Evolutionary conservation across 2,797 vertebrate species (phyloP), one percentile per base, ranked within the genome.

Genomic region (Ficedula albicollis): DNA sequence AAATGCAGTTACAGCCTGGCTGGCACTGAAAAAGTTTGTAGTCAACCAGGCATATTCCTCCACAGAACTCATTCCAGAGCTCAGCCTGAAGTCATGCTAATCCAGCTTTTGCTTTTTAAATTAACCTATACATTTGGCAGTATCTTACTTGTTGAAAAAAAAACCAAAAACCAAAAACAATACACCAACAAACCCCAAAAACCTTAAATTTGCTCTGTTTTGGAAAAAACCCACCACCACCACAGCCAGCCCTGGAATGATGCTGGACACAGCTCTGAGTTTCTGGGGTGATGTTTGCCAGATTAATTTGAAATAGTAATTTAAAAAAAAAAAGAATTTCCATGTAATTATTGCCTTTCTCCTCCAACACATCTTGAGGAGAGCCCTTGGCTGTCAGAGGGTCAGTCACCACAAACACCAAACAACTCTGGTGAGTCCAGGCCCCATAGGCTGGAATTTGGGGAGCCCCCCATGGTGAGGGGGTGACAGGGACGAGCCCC

Each of bases 401-500:
- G 32, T 39, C 3, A 0, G 32, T 55, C 48, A 39, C 49, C 1
- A 8, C 46, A 27, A 34, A 54, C 26, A 38, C 34, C 34, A 34
- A 34, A 34, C 34, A 38, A 30, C 79, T 52, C 63, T 6, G 21
- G 54, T 0, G 0, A 41, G 39, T 18, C 73, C 56, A 21, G 7
- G n/a, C 36, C 69, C 32, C 21, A 5, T 23, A 52, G 21, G 69
- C 23, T 2, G 4, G 54, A 29, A 17, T 1, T 17, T 69, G 21
- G 8, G 4, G 8, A 39, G 23, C 2, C 22, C 32, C 19, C 1
- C 25, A 25, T 1, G 0, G 22, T 14, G 13, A 1, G 7, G 64
- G 22, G 32, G 34, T 2, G 30, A 85, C 0, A 1, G 59, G 3
- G 10, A 39, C 0, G 0, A n/a, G 23, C 7, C 7, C 1, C 39